These are phyloP conservation scores for Cryptops parisi DNA, from an alignment of 2,888 invertebrate genomes.

Conservation along the genomic window DNA sequence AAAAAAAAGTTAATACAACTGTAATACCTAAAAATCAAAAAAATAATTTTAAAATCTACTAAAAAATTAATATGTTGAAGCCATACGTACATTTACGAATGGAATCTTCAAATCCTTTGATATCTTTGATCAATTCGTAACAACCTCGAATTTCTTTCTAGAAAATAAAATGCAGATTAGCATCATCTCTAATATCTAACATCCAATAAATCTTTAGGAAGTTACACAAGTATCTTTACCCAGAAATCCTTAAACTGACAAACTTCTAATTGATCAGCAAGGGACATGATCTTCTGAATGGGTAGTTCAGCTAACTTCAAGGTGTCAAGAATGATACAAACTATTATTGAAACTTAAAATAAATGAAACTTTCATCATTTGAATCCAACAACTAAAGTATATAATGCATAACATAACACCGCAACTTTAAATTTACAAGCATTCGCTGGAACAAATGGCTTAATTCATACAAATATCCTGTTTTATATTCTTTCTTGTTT, in stretches of 20 bases:
- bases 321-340: no score
- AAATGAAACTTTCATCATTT: no score
- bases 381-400: no score
- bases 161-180: conserved; percentile 11
- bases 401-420: no score
- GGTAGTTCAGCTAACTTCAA: conserved; percentile 71
- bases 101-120: conserved; percentile 84
- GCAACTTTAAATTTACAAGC: no score
- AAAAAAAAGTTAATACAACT: no score
- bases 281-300: conserved; percentile 71
- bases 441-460: no score
- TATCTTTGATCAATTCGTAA: conserved; percentile 53
- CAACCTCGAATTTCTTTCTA: conserved; percentile 29
- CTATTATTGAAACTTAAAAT: no score
- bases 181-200: background rate
- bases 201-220: background rate
- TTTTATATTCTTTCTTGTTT: no score
- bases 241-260: conserved; percentile 88
- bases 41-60: background rate
- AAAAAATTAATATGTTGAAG: background rate
- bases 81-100: conserved; percentile 57
- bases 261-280: conserved; percentile 81
- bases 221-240: conserved; percentile 36
- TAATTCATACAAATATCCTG: no score
- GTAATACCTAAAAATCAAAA: no score